Conservation (phyloP, 2,888 invertebrate species). For the Amphiduros pacificus region DNA sequence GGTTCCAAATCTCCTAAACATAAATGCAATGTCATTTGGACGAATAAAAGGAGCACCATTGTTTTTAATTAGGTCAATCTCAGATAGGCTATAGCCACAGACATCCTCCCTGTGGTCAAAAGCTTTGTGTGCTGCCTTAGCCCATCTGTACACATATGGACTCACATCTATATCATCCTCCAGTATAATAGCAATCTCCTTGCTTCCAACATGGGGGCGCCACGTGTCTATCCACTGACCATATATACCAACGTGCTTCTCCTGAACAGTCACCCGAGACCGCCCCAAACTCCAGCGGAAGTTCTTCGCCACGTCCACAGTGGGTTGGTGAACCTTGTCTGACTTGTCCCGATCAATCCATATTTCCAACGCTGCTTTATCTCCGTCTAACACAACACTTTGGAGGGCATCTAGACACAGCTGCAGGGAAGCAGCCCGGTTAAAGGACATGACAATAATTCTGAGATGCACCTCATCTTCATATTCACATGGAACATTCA, state of each 20-base stretch:
- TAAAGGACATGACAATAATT: conserved; percentile 30
- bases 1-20: not conserved
- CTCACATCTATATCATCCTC: conserved; percentile 48
- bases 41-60: too few species aligned
- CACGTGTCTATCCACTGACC: conserved; percentile 42
- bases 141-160: conserved; percentile 39
- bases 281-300: conserved; percentile 31
- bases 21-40: not conserved
- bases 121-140: conserved; percentile 38
- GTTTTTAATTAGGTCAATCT: too few species aligned
- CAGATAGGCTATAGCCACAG: conserved; percentile 35
- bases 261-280: conserved; percentile 27
- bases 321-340: conserved; percentile 24
- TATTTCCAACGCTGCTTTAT: conserved; percentile 29
- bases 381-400: conserved; percentile 25
- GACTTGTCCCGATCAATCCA: conserved; percentile 30
- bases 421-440: conserved; percentile 25
- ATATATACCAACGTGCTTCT: conserved; percentile 31
- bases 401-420: conserved; percentile 27
- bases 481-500: too few species aligned
- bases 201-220: conserved; percentile 31
- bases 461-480: too few species aligned
- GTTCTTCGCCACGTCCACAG: conserved; percentile 21
- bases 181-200: conserved; percentile 43
- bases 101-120: conserved; percentile 34